phyloP scores from a whole-genome alignment of 2,797 vertebrate genomes.

The Ceyx erithaca region DNA sequence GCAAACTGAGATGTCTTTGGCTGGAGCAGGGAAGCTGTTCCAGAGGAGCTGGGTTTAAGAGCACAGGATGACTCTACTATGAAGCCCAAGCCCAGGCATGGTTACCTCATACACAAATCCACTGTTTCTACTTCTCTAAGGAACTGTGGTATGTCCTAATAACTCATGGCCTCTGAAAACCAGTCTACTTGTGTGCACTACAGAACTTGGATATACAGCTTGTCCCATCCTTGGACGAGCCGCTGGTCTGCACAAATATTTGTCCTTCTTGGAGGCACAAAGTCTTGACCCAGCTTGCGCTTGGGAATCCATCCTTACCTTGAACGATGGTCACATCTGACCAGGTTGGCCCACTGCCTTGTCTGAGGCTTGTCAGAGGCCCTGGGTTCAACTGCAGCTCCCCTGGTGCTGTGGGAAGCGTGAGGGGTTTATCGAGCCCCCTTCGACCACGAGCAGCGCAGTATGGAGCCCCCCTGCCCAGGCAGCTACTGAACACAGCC shows the following conservation, averaged over 20 bases:
- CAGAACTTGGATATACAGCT: neutral
- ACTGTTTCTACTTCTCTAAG: neutral
- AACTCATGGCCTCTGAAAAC: neutral
- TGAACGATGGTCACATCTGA: constrained; percentile 57
- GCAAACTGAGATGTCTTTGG: neutral
- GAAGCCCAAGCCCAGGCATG: neutral
- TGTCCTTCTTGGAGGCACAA: neutral
- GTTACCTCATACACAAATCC: neutral
- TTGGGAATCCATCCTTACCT: neutral
- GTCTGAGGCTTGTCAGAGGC: neutral
- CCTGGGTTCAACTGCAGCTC: neutral
- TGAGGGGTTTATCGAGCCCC: neutral
- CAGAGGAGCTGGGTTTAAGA: neutral
- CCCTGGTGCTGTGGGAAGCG: neutral
- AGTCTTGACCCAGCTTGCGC: neutral
- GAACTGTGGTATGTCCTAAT: neutral
- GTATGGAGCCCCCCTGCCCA: neutral
- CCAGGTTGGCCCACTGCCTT: neutral
- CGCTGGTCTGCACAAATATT: neutral
- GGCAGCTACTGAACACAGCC: neutral
- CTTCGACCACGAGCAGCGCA: neutral
- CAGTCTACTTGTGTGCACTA: neutral
- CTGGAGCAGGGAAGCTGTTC: neutral
- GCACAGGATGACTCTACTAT: neutral
- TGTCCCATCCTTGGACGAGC: neutral